Conservation (phyloP, 2,888 invertebrate genomes). For the Drosophila testacea region DNA sequence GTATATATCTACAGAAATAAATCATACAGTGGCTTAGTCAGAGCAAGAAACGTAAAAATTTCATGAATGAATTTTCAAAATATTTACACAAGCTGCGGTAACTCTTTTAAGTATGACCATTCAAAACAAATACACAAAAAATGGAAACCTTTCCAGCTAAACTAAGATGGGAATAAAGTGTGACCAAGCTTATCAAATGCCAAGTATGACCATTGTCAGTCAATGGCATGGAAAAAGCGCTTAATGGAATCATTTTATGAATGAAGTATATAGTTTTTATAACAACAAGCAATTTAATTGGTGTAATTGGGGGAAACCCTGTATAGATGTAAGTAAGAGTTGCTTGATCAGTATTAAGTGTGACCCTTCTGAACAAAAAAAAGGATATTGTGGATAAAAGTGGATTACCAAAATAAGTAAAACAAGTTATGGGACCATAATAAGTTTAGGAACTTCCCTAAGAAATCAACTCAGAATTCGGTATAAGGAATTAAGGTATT, state of each 20-base stretch:
- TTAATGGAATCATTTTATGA: background rate
- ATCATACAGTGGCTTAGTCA: constrained; percentile 8
- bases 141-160: background rate
- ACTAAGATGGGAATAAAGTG: background rate
- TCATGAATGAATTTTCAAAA: constrained; percentile 21
- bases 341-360: no score
- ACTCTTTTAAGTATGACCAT: constrained; percentile 12
- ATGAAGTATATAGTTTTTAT: background rate
- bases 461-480: no score
- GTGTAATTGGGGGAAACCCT: no score
- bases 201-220: background rate
- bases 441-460: no score
- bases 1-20: background rate
- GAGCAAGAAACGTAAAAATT: constrained; percentile 3
- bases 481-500: no score
- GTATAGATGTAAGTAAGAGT: no score
- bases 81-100: background rate
- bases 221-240: background rate
- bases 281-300: background rate
- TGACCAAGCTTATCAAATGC: background rate
- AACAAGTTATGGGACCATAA: no score
- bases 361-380: no score
- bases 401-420: no score
- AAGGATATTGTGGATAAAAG: no score
- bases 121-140: background rate